phyloP scores from a whole-genome alignment of 2,797 vertebrate species.

The Schizopygopsis pylzovi region DNA sequence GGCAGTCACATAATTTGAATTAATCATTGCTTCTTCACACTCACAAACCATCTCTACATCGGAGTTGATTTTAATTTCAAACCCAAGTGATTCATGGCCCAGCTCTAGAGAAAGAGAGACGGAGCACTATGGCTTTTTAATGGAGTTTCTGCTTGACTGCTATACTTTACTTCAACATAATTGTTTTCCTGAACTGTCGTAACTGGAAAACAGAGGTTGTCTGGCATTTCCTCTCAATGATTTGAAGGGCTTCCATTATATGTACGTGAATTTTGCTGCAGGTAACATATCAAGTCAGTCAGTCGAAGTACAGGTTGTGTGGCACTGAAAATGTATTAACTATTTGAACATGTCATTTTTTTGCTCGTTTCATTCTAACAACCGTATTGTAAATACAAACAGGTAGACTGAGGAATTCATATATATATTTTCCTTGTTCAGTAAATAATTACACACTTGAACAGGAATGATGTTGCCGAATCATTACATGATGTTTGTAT shows the following conservation, averaged over 20 bases:
- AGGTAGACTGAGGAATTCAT: neutral
- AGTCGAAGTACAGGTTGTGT: neutral
- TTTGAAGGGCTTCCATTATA: neutral
- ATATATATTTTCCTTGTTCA: neutral
- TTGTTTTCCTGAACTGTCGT: constrained; percentile 55
- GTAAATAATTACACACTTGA: neutral
- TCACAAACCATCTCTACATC: constrained; percentile 46
- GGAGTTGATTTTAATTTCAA: constrained; percentile 59
- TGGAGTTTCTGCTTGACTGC: constrained; percentile 66
- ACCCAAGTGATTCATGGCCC: constrained; percentile 51
- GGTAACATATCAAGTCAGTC: constrained; percentile 12
- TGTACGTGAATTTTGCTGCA: constrained; percentile 1
- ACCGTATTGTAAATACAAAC: neutral
- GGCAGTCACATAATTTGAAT: constrained; percentile 49
- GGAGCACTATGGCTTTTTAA: constrained; percentile 51
- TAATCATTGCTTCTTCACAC: constrained; percentile 56
- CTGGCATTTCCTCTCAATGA: constrained; percentile 23
- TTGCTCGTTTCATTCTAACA: neutral
- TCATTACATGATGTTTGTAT: constrained; percentile 12
- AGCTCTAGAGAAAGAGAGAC: constrained; percentile 9
- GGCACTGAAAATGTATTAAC: neutral
- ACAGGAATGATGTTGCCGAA: neutral
- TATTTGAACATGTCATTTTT: neutral
- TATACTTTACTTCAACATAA: constrained; percentile 58
- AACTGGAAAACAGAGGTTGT: constrained; percentile 42